Base-by-base conservation (phyloP, 35 echinoderm and acorn worm species). In the Ophiothrix spiculata region DNA sequence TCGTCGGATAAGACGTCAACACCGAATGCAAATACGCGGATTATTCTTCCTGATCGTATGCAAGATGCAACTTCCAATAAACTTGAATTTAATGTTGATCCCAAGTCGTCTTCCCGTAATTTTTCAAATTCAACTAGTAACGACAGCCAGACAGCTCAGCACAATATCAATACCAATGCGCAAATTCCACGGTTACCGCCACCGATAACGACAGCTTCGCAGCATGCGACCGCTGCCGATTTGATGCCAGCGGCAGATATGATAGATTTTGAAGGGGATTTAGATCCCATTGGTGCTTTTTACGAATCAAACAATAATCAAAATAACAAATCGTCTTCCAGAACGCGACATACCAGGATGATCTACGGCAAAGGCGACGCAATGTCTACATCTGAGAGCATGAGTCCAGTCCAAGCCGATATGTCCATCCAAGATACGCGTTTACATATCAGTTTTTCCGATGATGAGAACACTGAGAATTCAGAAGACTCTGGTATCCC, bases 391-490 rank as follows among this genome's bases (percentile, higher is more conserved):
- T 69, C 60, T 56, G 39, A 87, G 23, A 84, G 74, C 42, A 56
- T 88, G 74, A 79, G 76, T 77, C 94, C 82, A 21, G 77, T 85
- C 39, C 60, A 60, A 37, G 39, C 46, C 3, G 93, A 90, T 36
- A 75, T 86, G 32, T 78, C 83, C 13, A 88, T 83, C 56, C 74
- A 83, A 25, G 90, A 93, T 31, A 90, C 94, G 11, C 88, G 89
- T 35, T 82, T 99, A n/a, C 96, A 99, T 75, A 99, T 99, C 10
- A 99, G 96, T 75, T 99, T 99, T 73, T 94, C 92, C 16, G 96
- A 99, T 37, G 96, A 99, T 92, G 96, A 99, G 21, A 99, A 99
- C 76, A 94, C 92, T 4, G 92, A 94, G 79, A 94, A 94, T 80
- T 99, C 96, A 1, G 96, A 99, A 76, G 96, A 99, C 35, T 99